Percentiles rank a stretch among this genome's conserved stretches.
phyloP scores from a whole-genome alignment of 2,888 invertebrate species.

The Tenthredo distinguenda region DNA sequence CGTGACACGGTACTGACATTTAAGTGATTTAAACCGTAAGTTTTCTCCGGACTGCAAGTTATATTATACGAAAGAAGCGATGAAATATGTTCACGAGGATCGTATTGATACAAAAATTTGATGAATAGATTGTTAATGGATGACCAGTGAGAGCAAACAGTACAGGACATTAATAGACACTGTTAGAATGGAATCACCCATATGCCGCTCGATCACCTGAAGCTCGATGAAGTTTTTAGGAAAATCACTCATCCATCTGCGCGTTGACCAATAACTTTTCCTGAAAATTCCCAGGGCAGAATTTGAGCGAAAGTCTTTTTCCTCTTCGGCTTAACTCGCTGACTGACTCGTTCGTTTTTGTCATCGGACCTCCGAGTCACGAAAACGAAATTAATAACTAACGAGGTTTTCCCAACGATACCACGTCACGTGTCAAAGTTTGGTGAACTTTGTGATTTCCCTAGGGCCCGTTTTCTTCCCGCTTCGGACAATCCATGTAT shows the following conservation, averaged over 20 bases:
- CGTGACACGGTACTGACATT: too few relatives aligned
- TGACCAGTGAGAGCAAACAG: too few relatives aligned
- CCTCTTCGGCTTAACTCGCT: background rate
- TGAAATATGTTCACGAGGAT: too few relatives aligned
- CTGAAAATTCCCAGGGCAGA: background rate
- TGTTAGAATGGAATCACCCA: too few relatives aligned
- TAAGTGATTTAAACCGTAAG: too few relatives aligned
- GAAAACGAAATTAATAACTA: slow-evolving; percentile 18
- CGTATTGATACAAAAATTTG: too few relatives aligned
- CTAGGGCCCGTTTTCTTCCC: slow-evolving; percentile 21
- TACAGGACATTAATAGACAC: too few relatives aligned
- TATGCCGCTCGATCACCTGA: background rate
- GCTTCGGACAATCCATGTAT: background rate
- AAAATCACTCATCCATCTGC: background rate
- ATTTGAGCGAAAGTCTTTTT: background rate
- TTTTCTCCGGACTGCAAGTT: too few relatives aligned
- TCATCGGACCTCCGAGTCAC: background rate
- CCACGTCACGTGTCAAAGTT: slow-evolving; percentile 4
- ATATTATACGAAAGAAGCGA: too few relatives aligned
- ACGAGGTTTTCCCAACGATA: background rate
- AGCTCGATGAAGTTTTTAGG: background rate
- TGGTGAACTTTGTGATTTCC: slow-evolving; percentile 40
- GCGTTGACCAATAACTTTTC: background rate
- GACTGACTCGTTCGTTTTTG: background rate
- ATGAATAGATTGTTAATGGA: too few relatives aligned